Percentiles rank a stretch among this genome's conserved stretches.
Evolutionary conservation across 2,113 vertebrate genomes (phyloP).

Genomic region (Hypanus sabinus): DNA sequence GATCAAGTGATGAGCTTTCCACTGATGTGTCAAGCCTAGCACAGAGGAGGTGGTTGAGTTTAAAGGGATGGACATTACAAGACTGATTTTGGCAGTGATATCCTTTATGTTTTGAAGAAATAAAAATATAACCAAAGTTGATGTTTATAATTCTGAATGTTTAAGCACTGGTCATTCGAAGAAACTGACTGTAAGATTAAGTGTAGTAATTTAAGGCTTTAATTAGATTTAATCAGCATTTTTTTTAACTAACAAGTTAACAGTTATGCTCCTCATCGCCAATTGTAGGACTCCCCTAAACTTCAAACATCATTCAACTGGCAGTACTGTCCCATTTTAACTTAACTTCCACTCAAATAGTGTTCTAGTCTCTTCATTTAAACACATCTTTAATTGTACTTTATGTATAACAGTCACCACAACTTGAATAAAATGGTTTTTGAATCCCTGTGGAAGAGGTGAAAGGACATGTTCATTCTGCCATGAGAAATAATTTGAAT

Average conservation of each 20-base stretch:
- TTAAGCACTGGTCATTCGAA: not conserved
- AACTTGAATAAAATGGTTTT: not conserved
- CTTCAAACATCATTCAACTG: not conserved
- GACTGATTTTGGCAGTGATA: no score
- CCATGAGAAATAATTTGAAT: not conserved
- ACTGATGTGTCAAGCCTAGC: no score
- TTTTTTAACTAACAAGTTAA: no score
- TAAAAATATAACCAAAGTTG: no score
- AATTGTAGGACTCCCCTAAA: not conserved
- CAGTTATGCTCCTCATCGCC: no score
- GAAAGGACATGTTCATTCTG: not conserved
- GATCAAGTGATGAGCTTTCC: no score
- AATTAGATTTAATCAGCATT: not conserved
- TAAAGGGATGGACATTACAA: no score
- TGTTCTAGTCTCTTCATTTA: not conserved
- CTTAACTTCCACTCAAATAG: not conserved
- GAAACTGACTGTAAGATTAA: not conserved
- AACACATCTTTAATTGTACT: not conserved
- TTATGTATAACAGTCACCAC: not conserved
- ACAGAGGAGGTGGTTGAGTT: no score
- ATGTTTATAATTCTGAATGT: no score
- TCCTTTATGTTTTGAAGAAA: no score
- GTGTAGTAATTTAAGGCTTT: not conserved
- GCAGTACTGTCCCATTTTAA: not conserved
- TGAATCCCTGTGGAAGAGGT: not conserved